Evolutionary conservation across 2,888 invertebrate species (phyloP).

Genomic region (Hedychridium roseum): DNA sequence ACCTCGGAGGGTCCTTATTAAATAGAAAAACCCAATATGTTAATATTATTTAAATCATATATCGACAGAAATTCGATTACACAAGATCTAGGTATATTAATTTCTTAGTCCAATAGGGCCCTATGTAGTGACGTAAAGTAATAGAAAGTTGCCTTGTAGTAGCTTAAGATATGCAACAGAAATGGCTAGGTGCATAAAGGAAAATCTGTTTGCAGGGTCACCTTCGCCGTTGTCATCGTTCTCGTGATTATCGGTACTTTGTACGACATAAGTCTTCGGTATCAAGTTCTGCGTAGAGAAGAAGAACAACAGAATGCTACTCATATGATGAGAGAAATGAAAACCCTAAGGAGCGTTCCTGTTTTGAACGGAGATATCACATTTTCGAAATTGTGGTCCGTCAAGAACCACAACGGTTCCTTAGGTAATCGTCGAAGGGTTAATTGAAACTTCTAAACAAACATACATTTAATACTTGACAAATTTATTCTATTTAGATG

Average conservation of each 20-base stretch:
- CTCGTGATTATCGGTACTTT: constrained; percentile 64
- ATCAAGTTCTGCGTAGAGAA: constrained; percentile 31
- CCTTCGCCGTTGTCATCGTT: constrained; percentile 49
- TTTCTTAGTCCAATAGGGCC: no score
- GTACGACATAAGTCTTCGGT: constrained; percentile 60
- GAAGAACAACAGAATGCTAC: constrained; percentile 17
- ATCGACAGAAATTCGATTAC: not conserved
- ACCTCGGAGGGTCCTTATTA: no score
- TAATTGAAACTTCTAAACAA: not conserved
- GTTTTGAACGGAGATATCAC: constrained; percentile 33
- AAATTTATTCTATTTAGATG: constrained; percentile 33
- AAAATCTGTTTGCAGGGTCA: constrained; percentile 28
- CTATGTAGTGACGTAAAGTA: no score
- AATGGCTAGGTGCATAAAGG: not conserved
- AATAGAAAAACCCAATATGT: not conserved
- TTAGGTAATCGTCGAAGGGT: constrained; percentile 31
- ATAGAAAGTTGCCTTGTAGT: not conserved
- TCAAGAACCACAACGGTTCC: constrained; percentile 44
- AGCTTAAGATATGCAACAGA: not conserved
- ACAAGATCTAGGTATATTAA: no score
- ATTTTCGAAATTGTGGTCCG: constrained; percentile 41
- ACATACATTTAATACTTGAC: constrained; percentile 3
- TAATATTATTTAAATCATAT: not conserved
- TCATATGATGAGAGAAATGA: constrained; percentile 22
- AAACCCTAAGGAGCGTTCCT: constrained; percentile 6